Evolutionary conservation across 2,888 invertebrate species (phyloP), one percentile per base, ranked within the genome.

Genomic region (Gastrophysa polygoni): DNA sequence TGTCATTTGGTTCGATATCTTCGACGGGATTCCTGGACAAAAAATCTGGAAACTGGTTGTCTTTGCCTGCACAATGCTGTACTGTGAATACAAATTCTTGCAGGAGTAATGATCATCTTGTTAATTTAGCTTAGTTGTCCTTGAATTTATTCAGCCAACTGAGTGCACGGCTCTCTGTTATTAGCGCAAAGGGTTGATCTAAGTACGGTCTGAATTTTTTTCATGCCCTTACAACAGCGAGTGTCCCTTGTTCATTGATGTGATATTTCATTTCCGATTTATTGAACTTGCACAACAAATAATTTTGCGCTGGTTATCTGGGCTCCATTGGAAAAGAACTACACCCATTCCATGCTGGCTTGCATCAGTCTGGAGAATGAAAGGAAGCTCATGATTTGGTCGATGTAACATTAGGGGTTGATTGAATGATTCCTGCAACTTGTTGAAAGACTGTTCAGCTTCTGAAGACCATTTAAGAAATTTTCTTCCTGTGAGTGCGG

Each of bases 31-130:
- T 28, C 8, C 68, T 46, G 32, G 63, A 58, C 7, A 70, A 52
- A 3, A 51, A 38, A 50, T 71, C 70, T 0, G 70, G 58, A n/a
- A 69, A 55, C 34, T 67, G 43, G 43, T 71, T 71, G 10, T 60
- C 59, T 20, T 55, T 56, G 24, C 68, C 68, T n/a, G 64, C 55
- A 14, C 60, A 59, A 43, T 71, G 76, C 4, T 77, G 71, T 0
- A 73, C 63, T 3, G 61, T 59, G 44, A 64, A 69, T 10, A 57
- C 61, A 24, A 61, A 68, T 43, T 66, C 62, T 43, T 69, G 68
- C 0, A 69, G 43, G 1, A 66, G 43, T 1, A 69, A 48, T 3
- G 64, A n/a, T 60, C 64, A 68, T 14, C 66, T 43, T 1, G 57
- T 62, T 18, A 68, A 44, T 51, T 68, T 69, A 1, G 62, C 20